Evolutionary conservation across 2,888 invertebrate genomes (phyloP).

Genomic region (Leucophora obtusa): DNA sequence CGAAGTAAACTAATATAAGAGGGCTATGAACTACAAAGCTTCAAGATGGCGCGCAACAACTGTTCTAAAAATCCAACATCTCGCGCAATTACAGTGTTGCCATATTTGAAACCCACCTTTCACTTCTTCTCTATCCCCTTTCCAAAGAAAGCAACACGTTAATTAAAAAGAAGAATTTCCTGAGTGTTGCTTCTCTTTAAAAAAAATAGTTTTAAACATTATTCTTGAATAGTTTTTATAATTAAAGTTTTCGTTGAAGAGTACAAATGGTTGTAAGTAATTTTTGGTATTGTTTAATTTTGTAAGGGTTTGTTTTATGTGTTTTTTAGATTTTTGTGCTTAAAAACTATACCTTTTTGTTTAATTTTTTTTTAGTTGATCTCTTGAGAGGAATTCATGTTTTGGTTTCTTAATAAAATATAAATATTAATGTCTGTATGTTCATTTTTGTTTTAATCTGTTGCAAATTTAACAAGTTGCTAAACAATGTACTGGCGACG

Average conservation of each 20-base stretch:
- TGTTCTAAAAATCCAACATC: too few relatives aligned
- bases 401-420: constrained; percentile 45
- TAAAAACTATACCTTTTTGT: constrained; percentile 47
- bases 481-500: constrained; percentile 37
- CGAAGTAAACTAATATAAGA: too few relatives aligned
- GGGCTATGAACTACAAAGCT: too few relatives aligned
- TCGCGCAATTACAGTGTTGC: too few relatives aligned
- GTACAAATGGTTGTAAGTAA: neutral
- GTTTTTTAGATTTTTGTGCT: constrained; percentile 14
- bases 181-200: too few relatives aligned
- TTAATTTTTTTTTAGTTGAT: neutral
- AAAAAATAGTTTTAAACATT: too few relatives aligned
- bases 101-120: too few relatives aligned
- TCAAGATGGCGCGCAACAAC: too few relatives aligned
- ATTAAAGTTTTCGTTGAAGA: neutral
- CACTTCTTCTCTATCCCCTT: too few relatives aligned
- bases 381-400: constrained; percentile 14
- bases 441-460: constrained; percentile 40
- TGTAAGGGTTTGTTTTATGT: neutral
- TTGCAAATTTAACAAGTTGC: constrained; percentile 61
- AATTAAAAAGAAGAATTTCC: too few relatives aligned
- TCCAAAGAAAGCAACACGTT: too few relatives aligned
- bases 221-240: too few relatives aligned
- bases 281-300: neutral
- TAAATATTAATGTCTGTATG: constrained; percentile 26